phyloP scores from a whole-genome alignment of 2,797 vertebrate genomes.

The Steatocranus sp. region DNA sequence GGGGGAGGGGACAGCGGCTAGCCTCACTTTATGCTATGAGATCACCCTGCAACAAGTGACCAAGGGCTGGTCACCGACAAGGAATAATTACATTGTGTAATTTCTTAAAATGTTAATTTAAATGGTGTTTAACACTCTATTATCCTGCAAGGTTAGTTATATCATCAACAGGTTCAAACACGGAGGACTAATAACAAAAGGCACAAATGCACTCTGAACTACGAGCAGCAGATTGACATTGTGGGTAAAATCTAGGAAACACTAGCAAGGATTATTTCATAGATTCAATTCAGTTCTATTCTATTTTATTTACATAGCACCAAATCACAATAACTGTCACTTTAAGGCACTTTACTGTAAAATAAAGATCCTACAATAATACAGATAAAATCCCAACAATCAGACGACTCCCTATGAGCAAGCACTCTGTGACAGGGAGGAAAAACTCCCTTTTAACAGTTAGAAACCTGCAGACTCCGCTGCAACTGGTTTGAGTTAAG shows the following conservation, averaged over 20 bases:
- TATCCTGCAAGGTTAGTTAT: not conserved
- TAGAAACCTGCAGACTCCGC: not conserved
- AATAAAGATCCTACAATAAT: not conserved
- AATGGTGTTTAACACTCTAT: not conserved
- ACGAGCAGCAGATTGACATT: not conserved
- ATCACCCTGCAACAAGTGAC: constrained; percentile 38
- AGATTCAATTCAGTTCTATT: not conserved
- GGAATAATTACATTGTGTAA: constrained; percentile 24
- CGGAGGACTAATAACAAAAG: not conserved
- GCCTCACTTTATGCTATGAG: constrained; percentile 49
- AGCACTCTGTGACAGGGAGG: not conserved
- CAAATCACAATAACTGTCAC: not conserved
- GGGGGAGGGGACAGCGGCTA: constrained; percentile 11
- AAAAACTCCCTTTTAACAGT: not conserved
- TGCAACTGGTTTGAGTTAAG: not conserved
- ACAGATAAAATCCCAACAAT: not conserved
- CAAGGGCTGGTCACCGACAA: constrained; percentile 29
- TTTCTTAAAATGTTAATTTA: not conserved
- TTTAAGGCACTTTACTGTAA: not conserved
- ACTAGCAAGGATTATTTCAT: not conserved
- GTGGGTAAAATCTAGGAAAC: not conserved
- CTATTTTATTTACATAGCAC: not conserved
- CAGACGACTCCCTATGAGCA: not conserved
- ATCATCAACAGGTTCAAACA: not conserved
- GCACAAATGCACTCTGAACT: not conserved